Percentiles rank a stretch among this genome's conserved stretches.
Evolutionary conservation across 2,113 vertebrate genomes (phyloP).

Genomic region (Brevimyrus niger): DNA sequence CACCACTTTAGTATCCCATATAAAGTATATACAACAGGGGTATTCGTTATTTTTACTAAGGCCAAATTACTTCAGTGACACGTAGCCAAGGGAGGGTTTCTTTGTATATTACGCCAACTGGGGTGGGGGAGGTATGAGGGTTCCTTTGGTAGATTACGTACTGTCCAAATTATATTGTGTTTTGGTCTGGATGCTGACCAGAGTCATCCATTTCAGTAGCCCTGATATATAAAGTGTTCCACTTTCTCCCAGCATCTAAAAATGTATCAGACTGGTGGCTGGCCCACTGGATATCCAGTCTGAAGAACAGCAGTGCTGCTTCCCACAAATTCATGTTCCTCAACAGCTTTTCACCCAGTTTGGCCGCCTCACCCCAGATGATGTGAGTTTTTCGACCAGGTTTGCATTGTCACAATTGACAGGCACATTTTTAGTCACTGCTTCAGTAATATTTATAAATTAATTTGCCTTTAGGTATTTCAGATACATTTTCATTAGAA

Average conservation of each 20-base stretch:
- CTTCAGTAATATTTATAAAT: background rate
- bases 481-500: background rate
- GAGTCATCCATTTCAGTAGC: background rate
- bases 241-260: constrained; percentile 66
- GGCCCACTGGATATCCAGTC: constrained; percentile 85
- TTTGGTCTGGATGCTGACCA: background rate
- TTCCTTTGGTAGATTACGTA: background rate
- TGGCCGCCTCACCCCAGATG: constrained; percentile 57
- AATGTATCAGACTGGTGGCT: constrained; percentile 95
- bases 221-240: background rate
- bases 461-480: background rate
- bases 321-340: constrained; percentile 30
- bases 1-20: background rate
- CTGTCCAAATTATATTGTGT: background rate
- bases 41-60: background rate
- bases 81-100: no score
- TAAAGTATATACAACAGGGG: background rate
- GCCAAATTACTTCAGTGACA: no score
- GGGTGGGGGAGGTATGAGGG: no score
- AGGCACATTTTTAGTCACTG: background rate
- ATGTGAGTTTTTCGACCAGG: constrained; percentile 55
- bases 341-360: constrained; percentile 41
- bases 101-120: background rate
- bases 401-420: background rate
- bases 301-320: constrained; percentile 54